Evolutionary conservation across 1,140 invertebrate species (phyloP), one percentile per base, ranked within the genome.

Genomic region (Megalopta genalis): DNA sequence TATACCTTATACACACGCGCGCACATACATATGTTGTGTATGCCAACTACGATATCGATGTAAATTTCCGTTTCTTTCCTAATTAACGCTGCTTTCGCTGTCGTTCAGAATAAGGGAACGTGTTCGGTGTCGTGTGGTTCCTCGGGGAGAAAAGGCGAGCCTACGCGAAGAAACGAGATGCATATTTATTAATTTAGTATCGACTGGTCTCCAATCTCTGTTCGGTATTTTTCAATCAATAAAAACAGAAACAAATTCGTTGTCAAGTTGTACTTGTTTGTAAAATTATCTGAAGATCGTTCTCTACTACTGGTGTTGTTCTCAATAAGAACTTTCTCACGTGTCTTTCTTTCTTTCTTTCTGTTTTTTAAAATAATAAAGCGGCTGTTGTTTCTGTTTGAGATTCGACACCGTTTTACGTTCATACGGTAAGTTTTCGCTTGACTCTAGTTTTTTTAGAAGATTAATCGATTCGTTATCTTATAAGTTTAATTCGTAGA

Each of bases 41-140:
- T 25, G 27, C n/a, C 39, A 49, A 49, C 60, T 57, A 69, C 49
- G 60, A 7, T 63, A 46, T 73, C n/a, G 63, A 68, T 81, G 54
- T 72, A 85, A 84, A 84, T 77, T 84, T 84, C 70, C 54, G 18
- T 77, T 57, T 32, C 67, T 68, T 42, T 59, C 64, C 37, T 63
- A 37, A 63, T 63, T 49, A 67, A 67, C n/a, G 32, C 65, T 18
- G 46, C 21, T 67, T 68, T 54, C 57, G 37, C 37, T 67, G 52
- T 65, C 62, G 52, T 32, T 57, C 64, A 66, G 12, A 42, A 52
- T 67, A 52, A 66, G 16, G 18, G 21, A 37, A 64, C 62, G 62
- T 62, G 60, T 64, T 37, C 62, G 27, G 37, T 64, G 63, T 42
- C 37, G 37, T 64, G 14, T 14, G 37, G n/a, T 18, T 32, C 32